Conservation (phyloP, 2,888 invertebrate genomes). For the Drosophila siamana region DNA sequence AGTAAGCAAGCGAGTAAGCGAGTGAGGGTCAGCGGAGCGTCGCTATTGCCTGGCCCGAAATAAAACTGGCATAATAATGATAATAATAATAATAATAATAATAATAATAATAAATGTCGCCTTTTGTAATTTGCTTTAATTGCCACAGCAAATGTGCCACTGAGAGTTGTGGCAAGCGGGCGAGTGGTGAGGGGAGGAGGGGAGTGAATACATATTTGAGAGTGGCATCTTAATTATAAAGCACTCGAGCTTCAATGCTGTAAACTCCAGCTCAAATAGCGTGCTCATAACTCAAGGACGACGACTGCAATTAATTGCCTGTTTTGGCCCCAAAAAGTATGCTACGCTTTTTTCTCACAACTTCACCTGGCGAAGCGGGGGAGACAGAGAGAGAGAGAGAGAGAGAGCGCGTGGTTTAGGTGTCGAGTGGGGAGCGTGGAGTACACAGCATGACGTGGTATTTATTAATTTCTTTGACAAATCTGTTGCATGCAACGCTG, state of each 20-base stretch:
- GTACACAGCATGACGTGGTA: constrained; percentile 72
- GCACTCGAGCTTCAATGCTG: constrained; percentile 32
- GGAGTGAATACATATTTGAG: constrained; percentile 21
- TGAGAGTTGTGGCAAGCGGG: too few species aligned
- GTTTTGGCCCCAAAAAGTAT: constrained; percentile 49
- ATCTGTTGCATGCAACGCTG: constrained; percentile 76
- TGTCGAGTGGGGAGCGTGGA: not conserved
- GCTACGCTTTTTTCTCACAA: constrained; percentile 40
- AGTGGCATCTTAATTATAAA: constrained; percentile 56
- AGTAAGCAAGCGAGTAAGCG: not conserved
- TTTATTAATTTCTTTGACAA: constrained; percentile 84
- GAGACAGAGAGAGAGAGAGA: not conserved
- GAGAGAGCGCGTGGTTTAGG: too few species aligned
- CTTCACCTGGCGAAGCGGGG: constrained; percentile 29
- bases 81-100: constrained; percentile 59
- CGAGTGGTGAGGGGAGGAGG: too few species aligned
- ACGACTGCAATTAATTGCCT: constrained; percentile 54
- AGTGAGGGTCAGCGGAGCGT: not conserved
- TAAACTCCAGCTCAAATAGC: constrained; percentile 34
- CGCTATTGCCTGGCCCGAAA: constrained; percentile 30
- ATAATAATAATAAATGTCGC: constrained; percentile 78
- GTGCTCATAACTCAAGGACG: constrained; percentile 47
- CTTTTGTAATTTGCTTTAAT: constrained; percentile 73
- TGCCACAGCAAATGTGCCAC: constrained; percentile 60
- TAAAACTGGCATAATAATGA: constrained; percentile 40